phyloP scores from a whole-genome alignment of 2,113 vertebrate species.

The Capreolus pygargus region DNA sequence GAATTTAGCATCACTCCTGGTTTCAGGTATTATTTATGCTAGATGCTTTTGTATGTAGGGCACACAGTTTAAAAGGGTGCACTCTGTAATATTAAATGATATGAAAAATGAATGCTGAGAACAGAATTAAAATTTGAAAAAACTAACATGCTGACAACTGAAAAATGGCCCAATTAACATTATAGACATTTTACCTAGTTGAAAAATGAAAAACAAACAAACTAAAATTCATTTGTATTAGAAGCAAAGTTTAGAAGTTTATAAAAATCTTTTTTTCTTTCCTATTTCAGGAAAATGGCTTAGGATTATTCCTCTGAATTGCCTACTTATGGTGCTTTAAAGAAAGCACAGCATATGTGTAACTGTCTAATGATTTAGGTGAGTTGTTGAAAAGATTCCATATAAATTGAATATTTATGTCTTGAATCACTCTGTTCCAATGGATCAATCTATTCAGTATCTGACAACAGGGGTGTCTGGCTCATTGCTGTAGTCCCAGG shows the following conservation, averaged over 20 bases:
- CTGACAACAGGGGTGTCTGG: background rate
- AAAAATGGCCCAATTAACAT: constrained; percentile 61
- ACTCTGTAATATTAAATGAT: constrained; percentile 71
- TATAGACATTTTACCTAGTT: constrained; percentile 47
- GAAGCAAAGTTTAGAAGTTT: constrained; percentile 49
- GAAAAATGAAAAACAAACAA: constrained; percentile 54
- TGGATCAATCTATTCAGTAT: background rate
- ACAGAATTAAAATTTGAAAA: constrained; percentile 41
- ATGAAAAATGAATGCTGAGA: constrained; percentile 72
- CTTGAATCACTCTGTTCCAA: background rate
- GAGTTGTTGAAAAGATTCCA: background rate
- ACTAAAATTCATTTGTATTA: constrained; percentile 49
- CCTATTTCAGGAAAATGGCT: constrained; percentile 6
- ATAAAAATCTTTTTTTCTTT: background rate
- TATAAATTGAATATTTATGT: background rate
- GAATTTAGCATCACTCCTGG: constrained; percentile 51
- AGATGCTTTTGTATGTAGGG: constrained; percentile 64
- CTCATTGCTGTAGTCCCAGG: background rate
- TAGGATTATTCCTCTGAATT: constrained; percentile 59
- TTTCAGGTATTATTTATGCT: constrained; percentile 65
- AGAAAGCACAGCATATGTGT: background rate
- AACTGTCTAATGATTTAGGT: background rate
- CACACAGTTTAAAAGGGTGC: constrained; percentile 69
- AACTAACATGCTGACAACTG: constrained; percentile 66
- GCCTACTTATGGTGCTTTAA: constrained; percentile 38